These are phyloP conservation scores for Gibbula magus DNA, from an alignment of 2,888 invertebrate genomes.

Conservation along the genomic window DNA sequence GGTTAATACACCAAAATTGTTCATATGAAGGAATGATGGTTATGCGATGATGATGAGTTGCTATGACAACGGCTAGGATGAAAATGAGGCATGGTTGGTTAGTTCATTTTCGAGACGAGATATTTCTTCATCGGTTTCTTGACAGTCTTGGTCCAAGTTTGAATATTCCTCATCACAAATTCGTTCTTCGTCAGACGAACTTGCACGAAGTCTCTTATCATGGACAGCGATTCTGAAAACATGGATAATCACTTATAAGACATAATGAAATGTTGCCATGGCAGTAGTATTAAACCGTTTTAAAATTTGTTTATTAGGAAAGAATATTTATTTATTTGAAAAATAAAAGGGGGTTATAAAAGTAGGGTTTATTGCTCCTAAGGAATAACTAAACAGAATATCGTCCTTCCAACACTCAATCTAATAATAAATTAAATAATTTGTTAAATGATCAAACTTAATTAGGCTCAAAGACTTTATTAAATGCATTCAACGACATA, in stretches of 20 bases:
- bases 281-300: background rate
- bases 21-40: too few relatives aligned
- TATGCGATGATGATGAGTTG: background rate
- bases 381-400: too few relatives aligned
- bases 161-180: constrained; percentile 57
- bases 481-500: too few relatives aligned
- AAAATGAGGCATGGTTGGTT: background rate
- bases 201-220: constrained; percentile 53
- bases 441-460: too few relatives aligned
- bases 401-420: too few relatives aligned
- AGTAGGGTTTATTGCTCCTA: too few relatives aligned
- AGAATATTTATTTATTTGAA: background rate
- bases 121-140: constrained; percentile 32
- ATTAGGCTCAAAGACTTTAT: too few relatives aligned
- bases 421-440: too few relatives aligned
- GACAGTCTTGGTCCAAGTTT: constrained; percentile 51
- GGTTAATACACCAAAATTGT: too few relatives aligned
- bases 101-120: constrained; percentile 13
- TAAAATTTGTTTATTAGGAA: background rate
- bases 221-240: constrained; percentile 57
- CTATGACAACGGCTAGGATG: background rate
- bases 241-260: background rate
- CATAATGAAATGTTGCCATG: too few relatives aligned
- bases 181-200: constrained; percentile 43
- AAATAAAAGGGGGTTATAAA: too few relatives aligned